Evolutionary conservation across 2,888 invertebrate genomes (phyloP), one percentile per base, ranked within the genome.

Genomic region (Volucella inanis): DNA sequence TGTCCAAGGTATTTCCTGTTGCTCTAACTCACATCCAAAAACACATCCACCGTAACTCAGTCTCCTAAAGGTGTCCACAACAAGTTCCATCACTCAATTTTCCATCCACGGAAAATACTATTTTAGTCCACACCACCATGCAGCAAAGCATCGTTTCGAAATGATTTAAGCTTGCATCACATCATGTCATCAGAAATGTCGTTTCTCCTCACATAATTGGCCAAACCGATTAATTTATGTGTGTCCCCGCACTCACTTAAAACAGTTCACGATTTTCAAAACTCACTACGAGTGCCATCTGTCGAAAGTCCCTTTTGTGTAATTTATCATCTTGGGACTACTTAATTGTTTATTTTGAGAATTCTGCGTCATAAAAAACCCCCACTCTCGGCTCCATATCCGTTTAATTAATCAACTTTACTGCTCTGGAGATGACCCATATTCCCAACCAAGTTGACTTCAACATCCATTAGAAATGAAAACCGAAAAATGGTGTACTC

Each of bases 361-460:
- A 64, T 50, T 47, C 0, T 15, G n/a, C 31, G 65, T 41, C 31
- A 54, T 52, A 64, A 47, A 31, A 31, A 72, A 9, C 62, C 54
- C 39, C 45, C 45, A 14, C 64, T 55, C 47, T 43, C 52, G 22
- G 8, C 11, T 18, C 47, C 43, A 61, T 50, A 68, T 68, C 68
- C 76, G 76, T 62, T 77, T 54, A 77, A 70, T 77, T 77, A 77
- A 70, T 77, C 68, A 77, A 77, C 61, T 70, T 70, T 31, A 47
- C 41, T 50, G 49, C 50, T 15, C 31, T 6, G 6, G 38, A 18
- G 41, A 39, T 77, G 77, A 77, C 77, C 74, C 15, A 74, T 65
- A 65, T 65, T n/a, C 62, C n/a, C 14, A 4, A 14, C n/a, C 8
- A 55, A 45, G 49, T 54, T 71, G 59, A 52, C 61, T 64, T 65